phyloP scores from a whole-genome alignment of 2,888 invertebrate genomes.

The Hymenopus coronatus region DNA sequence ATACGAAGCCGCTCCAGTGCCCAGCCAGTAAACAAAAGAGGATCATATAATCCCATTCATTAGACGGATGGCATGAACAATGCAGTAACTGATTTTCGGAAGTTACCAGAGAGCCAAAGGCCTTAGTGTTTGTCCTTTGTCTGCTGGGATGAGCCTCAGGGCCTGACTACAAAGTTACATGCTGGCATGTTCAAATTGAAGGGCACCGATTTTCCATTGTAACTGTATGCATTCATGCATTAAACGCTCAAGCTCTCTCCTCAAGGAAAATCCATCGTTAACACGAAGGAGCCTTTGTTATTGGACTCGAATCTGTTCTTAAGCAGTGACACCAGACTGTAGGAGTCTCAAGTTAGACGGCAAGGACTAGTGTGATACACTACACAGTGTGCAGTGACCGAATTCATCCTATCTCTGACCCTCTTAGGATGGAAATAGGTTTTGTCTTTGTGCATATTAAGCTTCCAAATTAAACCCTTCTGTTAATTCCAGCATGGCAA shows the following conservation, averaged over 20 bases:
- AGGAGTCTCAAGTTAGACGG: neutral
- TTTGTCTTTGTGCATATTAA: neutral
- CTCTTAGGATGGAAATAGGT: neutral
- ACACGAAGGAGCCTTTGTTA: neutral
- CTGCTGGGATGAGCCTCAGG: neutral
- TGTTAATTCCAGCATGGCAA: neutral
- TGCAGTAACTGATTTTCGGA: neutral
- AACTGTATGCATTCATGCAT: neutral
- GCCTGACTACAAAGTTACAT: neutral
- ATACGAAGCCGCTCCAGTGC: neutral
- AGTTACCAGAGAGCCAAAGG: neutral
- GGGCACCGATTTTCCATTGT: neutral
- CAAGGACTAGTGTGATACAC: neutral
- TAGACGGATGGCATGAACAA: neutral
- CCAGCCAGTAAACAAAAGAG: neutral
- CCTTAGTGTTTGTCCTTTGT: neutral
- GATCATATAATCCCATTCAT: neutral
- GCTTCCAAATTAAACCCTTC: neutral
- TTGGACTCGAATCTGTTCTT: neutral
- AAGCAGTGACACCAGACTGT: neutral
- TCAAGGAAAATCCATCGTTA: neutral
- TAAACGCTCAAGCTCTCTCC: neutral
- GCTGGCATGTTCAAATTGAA: neutral
- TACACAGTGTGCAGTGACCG: neutral
- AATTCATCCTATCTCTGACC: neutral